Evolutionary conservation across 2,888 invertebrate species (phyloP).

Genomic region (Boloria selene): DNA sequence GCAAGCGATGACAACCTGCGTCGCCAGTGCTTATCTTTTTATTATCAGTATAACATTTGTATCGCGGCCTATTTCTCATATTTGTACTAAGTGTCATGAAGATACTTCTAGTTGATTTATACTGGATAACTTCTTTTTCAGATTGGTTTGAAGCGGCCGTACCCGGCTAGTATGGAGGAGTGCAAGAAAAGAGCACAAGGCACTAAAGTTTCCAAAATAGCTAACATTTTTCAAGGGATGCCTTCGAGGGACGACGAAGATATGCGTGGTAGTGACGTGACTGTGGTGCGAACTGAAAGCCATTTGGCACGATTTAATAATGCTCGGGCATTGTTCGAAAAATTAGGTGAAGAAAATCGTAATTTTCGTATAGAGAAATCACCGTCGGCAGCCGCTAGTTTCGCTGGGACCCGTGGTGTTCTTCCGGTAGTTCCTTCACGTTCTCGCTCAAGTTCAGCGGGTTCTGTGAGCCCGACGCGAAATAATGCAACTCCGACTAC

Average conservation of each 20-base stretch:
- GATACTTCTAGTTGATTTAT: slow-evolving; percentile 51
- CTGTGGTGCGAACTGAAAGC: slow-evolving; percentile 92
- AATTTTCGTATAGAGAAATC: slow-evolving; percentile 83
- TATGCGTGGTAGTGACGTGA: slow-evolving; percentile 82
- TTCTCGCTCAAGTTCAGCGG: slow-evolving; percentile 86
- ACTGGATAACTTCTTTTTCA: slow-evolving; percentile 63
- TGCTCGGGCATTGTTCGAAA: slow-evolving; percentile 95
- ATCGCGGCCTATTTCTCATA: slow-evolving; percentile 56
- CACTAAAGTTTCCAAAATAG: slow-evolving; percentile 94
- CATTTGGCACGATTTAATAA: slow-evolving; percentile 95
- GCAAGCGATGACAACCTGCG: slow-evolving; percentile 64
- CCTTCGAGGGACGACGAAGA: slow-evolving; percentile 82
- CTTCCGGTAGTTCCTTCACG: slow-evolving; percentile 80
- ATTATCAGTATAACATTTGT: slow-evolving; percentile 59
- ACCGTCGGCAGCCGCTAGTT: slow-evolving; percentile 80
- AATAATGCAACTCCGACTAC: slow-evolving; percentile 80
- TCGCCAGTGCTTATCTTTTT: slow-evolving; percentile 61
- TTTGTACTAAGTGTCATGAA: slow-evolving; percentile 44
- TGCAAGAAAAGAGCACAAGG: slow-evolving; percentile 85
- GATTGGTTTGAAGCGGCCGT: slow-evolving; percentile 78
- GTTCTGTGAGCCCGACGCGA: slow-evolving; percentile 82
- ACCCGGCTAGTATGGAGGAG: slow-evolving; percentile 85
- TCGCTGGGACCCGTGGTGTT: slow-evolving; percentile 79
- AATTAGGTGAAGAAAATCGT: slow-evolving; percentile 89
- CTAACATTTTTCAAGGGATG: slow-evolving; percentile 93